Percentiles rank a stretch among this genome's conserved stretches.
Evolutionary conservation across 2,113 vertebrate species (phyloP).

Genomic region (Thymallus thymallus): DNA sequence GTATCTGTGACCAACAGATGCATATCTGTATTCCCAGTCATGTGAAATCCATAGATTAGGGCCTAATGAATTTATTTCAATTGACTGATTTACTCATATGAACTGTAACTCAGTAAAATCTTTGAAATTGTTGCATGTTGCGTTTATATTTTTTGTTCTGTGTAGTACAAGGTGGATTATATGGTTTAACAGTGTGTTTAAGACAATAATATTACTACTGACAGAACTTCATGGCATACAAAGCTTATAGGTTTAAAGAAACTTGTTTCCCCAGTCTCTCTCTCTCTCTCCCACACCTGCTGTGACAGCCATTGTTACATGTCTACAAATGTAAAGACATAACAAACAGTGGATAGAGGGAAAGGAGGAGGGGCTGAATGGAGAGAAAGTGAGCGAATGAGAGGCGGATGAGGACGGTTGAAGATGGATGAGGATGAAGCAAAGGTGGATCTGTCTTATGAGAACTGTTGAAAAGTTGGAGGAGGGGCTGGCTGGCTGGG

Average conservation of each 20-base stretch:
- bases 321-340: slow-evolving; percentile 34
- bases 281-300: slow-evolving; percentile 11
- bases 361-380: slow-evolving; percentile 6
- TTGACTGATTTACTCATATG: too few species aligned
- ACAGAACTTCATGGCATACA: too few species aligned
- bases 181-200: neutral
- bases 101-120: too few species aligned
- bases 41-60: too few species aligned
- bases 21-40: too few species aligned
- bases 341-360: slow-evolving; percentile 4
- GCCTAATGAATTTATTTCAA: too few species aligned
- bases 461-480: too few species aligned
- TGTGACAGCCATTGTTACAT: slow-evolving; percentile 9
- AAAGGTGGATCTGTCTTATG: neutral
- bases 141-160: too few species aligned
- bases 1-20: too few species aligned
- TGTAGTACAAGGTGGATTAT: neutral
- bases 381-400: neutral
- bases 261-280: slow-evolving; percentile 23
- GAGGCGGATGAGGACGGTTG: neutral
- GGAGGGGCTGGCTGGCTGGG: too few species aligned
- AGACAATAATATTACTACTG: neutral
- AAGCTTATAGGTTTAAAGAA: slow-evolving; percentile 28
- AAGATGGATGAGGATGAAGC: neutral
- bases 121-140: too few species aligned